Percentiles rank a stretch among this genome's conserved stretches.
phyloP scores from a whole-genome alignment of 2,797 vertebrate species.

The Coccyzus lansbergi region DNA sequence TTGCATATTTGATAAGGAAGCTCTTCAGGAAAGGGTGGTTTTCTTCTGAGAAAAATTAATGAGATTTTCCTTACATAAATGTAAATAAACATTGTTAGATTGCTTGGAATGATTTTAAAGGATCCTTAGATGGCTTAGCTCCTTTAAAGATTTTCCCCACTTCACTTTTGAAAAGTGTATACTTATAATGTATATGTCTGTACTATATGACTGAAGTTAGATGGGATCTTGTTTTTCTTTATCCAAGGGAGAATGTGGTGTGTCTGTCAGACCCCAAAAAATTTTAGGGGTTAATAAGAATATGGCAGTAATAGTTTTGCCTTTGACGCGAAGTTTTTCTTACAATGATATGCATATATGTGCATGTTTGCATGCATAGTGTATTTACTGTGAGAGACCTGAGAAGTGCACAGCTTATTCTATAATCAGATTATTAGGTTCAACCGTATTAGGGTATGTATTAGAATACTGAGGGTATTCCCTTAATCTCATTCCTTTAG shows the following conservation, averaged over 20 bases:
- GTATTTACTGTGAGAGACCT: background rate
- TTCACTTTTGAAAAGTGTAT: background rate
- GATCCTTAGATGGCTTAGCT: background rate
- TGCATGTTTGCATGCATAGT: background rate
- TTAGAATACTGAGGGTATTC: background rate
- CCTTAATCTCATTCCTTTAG: slow-evolving; percentile 7
- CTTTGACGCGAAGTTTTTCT: background rate
- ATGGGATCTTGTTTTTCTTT: background rate
- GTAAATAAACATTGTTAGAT: background rate
- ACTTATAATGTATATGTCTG: background rate
- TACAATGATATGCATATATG: background rate
- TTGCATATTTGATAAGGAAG: background rate
- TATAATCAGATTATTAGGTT: slow-evolving; percentile 24
- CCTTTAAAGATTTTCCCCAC: background rate
- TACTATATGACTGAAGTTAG: background rate
- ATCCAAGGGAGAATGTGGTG: background rate
- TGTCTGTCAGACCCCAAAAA: background rate
- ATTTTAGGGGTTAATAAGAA: background rate
- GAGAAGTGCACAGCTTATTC: background rate
- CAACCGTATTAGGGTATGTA: background rate
- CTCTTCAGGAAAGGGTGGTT: background rate
- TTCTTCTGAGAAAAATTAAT: background rate
- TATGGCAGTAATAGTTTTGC: background rate
- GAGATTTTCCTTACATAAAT: background rate
- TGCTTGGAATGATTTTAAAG: background rate